A percentile compares a stretch with the other conserved stretches of the same genome.
phyloP scores from a whole-genome alignment of 2,888 invertebrate genomes.

The Tiphia femorata region DNA sequence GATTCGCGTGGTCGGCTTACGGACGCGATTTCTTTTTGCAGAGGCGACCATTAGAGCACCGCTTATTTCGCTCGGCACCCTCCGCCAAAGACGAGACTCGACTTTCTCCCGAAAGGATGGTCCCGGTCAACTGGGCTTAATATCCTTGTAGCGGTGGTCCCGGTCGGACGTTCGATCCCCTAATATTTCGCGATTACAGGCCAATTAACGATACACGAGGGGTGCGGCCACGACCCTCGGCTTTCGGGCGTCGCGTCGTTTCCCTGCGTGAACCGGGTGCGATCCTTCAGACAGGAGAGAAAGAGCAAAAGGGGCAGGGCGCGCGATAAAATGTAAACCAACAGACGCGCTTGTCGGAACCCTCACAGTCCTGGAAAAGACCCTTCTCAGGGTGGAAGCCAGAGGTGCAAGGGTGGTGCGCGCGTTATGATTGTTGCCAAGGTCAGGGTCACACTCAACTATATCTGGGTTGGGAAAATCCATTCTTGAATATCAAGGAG shows the following conservation, averaged over 20 bases:
- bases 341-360: constrained; percentile 47
- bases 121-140: too few species aligned
- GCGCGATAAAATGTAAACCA: constrained; percentile 60
- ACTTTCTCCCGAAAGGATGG: background rate
- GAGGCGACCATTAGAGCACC: too few species aligned
- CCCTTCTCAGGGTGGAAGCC: constrained; percentile 49
- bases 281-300: constrained; percentile 8
- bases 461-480: constrained; percentile 52
- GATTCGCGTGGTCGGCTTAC: too few species aligned
- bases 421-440: constrained; percentile 57
- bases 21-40: too few species aligned
- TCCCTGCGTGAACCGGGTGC: constrained; percentile 18
- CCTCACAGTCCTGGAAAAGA: constrained; percentile 55
- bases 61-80: too few species aligned
- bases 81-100: too few species aligned
- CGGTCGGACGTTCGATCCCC: constrained; percentile 13
- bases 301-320: constrained; percentile 21
- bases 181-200: constrained; percentile 38
- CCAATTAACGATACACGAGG: constrained; percentile 45
- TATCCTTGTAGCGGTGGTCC: too few species aligned
- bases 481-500: constrained; percentile 39
- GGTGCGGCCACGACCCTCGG: constrained; percentile 36
- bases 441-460: constrained; percentile 58
- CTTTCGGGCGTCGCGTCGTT: constrained; percentile 38
- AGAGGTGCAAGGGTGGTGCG: constrained; percentile 58